Base-by-base conservation (phyloP, 92 coral and sea anemone species). In the Palythoa grandiflora region DNA sequence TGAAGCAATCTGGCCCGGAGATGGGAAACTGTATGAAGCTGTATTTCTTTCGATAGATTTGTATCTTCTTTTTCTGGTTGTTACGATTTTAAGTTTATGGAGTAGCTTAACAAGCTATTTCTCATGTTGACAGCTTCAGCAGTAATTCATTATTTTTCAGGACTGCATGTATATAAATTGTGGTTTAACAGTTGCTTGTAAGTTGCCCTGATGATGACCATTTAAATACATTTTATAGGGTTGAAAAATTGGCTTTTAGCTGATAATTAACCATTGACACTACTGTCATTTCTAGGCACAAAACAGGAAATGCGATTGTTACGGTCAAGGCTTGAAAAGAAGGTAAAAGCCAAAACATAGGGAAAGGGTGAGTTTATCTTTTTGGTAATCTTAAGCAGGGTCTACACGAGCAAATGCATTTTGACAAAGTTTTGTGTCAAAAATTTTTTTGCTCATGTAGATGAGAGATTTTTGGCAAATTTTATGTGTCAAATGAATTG, bases 281-380 rank as follows among this genome's bases (percentile, higher is more conserved):
- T 61, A 61, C 70, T 61, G 70, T 16, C 6, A n/a, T 61, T 70
- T 70, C 44, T 70, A 70, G 44, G 74, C 40, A 8, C 47, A 70
- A 70, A 70, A 70, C 74, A n/a, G 6, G 74, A 70, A 70, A 70
- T 70, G 74, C 74, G 74, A 16, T 8, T 36, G 11, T 35, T 70
- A 37, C 74, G 74, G 13, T 70, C 74, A 70, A 70, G 36, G 74
- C 44, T 70, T 37, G 74, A 70, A 70, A 70, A 70, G 74, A 47
- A 70, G 17, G 74, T 36, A 70, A 70, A 70, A 70, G 74, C 47
- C 74, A 70, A 35, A 37, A 70, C 44, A 70, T 36, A 35, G 44
- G 44, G 15, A 28, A 70, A 70, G 44, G 74, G 74, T 70, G 21
- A 28, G 74, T 70, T 70, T 35, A 37, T 70, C 15, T 35, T 15